Evolutionary conservation across 1,140 invertebrate species (phyloP), one percentile per base, ranked within the genome.

Genomic region (Drosophila obscura): DNA sequence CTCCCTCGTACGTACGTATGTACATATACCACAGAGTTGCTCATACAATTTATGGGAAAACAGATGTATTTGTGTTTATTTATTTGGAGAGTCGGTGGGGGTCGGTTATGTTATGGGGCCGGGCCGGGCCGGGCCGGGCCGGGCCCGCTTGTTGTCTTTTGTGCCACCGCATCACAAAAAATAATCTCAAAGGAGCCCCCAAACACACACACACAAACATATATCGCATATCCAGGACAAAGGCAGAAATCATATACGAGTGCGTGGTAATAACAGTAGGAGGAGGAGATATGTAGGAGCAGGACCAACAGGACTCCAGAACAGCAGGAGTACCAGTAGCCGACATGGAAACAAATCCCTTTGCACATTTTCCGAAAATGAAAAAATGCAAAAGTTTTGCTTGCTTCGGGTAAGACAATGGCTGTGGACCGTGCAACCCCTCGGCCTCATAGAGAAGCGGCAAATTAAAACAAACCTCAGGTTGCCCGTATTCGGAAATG

Each of bases 391-490:
- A 88, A 88, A 88, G 83, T 88, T 87, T 88, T 83, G 50, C 83
- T 66, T 72, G 66, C 48, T 46, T 79, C 55, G 51, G 50, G 83
- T 64, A 85, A 83, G 76, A 83, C 83, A 87, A 87, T 85, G 79
- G 65, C 15, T 52, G 41, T 71, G 56, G 50, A 22, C 41, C 50
- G 26, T 13, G 13, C n/a, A 39, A 59, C 43, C 44, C 19, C 26
- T 44, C 41, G 41, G 63, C 62, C 15, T 64, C 84, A 88, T 88
- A 88, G 83, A 88, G 75, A 88, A 79, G 76, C 83, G 73, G 79
- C 83, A 88, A 88, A 88, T 88, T 88, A 88, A 88, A 88, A 88
- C 84, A 88, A 88, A 88, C 83, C 83, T 88, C 83, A 88, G 83
- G 83, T 88, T 83, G 83, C 83, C 83, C 83, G 83, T 88, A 88